phyloP scores from a whole-genome alignment of 2,797 vertebrate genomes.

The Cephalopachus bancanus region DNA sequence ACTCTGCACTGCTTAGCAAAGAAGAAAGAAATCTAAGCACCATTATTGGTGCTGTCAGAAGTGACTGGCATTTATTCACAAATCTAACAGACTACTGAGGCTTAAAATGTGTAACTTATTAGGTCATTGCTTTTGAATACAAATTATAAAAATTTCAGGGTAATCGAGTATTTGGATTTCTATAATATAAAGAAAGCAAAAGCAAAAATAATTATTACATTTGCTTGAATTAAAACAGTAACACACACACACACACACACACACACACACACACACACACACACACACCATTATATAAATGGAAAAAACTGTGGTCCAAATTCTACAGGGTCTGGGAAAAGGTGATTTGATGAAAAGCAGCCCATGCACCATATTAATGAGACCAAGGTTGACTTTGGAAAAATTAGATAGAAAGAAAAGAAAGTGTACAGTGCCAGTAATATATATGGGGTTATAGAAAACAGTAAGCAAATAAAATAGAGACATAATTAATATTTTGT shows the following conservation, averaged over 20 bases:
- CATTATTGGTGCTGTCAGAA: constrained; percentile 79
- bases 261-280: not conserved
- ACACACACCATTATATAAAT: not conserved
- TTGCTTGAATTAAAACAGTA: constrained; percentile 78
- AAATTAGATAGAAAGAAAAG: not conserved
- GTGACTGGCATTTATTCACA: constrained; percentile 81
- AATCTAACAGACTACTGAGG: constrained; percentile 56
- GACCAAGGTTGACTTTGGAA: not conserved
- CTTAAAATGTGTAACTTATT: constrained; percentile 64
- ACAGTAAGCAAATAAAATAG: constrained; percentile 35
- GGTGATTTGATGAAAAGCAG: not conserved
- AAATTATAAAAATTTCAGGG: constrained; percentile 76
- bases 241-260: not conserved
- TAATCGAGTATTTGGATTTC: constrained; percentile 29
- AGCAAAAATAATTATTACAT: constrained; percentile 36
- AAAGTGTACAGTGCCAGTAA: not conserved
- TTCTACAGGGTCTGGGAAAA: not conserved
- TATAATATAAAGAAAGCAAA: constrained; percentile 55
- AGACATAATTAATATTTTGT: constrained; percentile 56
- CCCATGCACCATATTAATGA: not conserved
- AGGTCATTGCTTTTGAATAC: constrained; percentile 65
- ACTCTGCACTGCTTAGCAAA: constrained; percentile 39
- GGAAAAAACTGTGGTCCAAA: not conserved
- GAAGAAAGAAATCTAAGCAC: constrained; percentile 76
- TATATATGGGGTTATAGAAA: not conserved